These are phyloP conservation scores for Drosophila buzzatii DNA, from an alignment of 2,888 invertebrate species.

Conservation along the genomic window DNA sequence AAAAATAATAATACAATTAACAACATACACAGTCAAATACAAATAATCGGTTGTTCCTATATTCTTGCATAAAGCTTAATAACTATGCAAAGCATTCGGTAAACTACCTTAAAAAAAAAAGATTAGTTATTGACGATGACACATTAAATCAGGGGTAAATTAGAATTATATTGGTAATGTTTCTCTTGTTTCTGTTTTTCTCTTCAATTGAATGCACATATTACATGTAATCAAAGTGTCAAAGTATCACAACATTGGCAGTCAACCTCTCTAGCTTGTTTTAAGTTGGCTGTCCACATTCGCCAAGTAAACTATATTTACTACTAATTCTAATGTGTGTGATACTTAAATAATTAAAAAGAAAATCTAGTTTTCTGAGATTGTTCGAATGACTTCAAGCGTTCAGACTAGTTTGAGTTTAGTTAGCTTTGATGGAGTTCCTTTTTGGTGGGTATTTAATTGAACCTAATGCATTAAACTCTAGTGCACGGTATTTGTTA, in stretches of 20 bases:
- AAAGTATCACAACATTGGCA: not conserved
- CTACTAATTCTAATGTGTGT: not conserved
- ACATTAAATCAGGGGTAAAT: not conserved
- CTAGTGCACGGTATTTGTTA: not conserved
- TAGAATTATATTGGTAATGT: not conserved
- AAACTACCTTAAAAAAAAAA: not conserved
- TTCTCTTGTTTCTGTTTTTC: not conserved
- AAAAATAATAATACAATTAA: constrained; percentile 44
- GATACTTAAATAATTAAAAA: not conserved
- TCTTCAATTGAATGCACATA: not conserved
- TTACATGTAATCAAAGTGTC: not conserved
- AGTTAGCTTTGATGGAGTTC: not conserved
- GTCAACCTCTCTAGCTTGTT: constrained; percentile 36
- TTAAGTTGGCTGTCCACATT: not conserved
- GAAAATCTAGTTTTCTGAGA: not conserved
- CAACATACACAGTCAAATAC: constrained; percentile 34
- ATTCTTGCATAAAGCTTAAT: not conserved
- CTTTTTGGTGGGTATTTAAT: not conserved
- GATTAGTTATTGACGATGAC: not conserved
- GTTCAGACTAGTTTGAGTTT: not conserved
- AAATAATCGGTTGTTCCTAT: not conserved
- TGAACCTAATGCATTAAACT: not conserved
- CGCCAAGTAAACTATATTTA: constrained; percentile 22
- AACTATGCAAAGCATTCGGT: not conserved
- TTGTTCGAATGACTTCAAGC: no score